Evolutionary conservation across 2,888 invertebrate species (phyloP).

Genomic region (Tenthredo distinguenda): DNA sequence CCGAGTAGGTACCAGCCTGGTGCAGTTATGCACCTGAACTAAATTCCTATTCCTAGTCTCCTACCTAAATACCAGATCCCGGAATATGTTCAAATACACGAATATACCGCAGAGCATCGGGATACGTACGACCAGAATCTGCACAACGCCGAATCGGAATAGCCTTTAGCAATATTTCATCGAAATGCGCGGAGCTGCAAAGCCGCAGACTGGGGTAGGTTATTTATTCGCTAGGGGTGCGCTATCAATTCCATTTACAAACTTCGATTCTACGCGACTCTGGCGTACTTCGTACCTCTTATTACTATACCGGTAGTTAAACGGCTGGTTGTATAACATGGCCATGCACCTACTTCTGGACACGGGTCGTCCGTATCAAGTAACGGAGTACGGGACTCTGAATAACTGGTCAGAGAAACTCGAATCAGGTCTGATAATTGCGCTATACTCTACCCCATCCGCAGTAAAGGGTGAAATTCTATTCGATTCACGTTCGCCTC

Average conservation of each 20-base stretch:
- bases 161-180: slow-evolving; percentile 59
- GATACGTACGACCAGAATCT: slow-evolving; percentile 13
- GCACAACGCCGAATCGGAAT: slow-evolving; percentile 6
- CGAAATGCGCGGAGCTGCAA: slow-evolving; percentile 45
- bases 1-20: background rate
- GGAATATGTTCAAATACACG: slow-evolving; percentile 22
- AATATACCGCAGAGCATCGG: background rate
- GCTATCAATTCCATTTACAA: slow-evolving; percentile 65
- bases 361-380: background rate
- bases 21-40: background rate
- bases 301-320: background rate
- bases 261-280: slow-evolving; percentile 62
- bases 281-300: background rate
- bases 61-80: background rate
- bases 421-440: background rate
- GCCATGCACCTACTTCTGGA: background rate
- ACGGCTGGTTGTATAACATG: background rate
- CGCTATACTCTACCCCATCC: background rate
- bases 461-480: background rate
- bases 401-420: background rate
- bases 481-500: slow-evolving; percentile 23
- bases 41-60: background rate
- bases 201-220: slow-evolving; percentile 52
- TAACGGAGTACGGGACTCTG: background rate
- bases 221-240: slow-evolving; percentile 61